Base-by-base conservation (phyloP, 2,113 vertebrate species). In the Cryptomyrus ogoouensis region DNA sequence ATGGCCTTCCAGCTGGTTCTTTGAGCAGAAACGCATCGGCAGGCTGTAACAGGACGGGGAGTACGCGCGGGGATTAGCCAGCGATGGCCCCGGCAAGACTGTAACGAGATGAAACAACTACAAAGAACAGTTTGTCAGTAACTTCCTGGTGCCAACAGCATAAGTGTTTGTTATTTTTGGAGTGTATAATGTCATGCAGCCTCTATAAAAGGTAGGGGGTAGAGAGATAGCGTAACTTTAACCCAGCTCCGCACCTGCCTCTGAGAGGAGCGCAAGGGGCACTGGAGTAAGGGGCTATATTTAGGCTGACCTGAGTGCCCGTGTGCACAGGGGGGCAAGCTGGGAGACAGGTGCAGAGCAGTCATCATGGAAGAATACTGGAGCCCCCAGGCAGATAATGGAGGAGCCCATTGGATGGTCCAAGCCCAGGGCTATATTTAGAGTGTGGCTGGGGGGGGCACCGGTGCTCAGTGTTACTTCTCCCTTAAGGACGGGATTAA, bases 321-420 rank as follows among this genome's bases (percentile, higher is more conserved):
- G 90, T 94, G 93, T 93, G 93, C 88, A 85, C 89, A 87, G 89
- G 90, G 90, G 90, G 93, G 92, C 90, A 89, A 24, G 92, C 91
- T 88, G 56, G 90, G 93, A 94, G 94, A 96, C 96, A 95, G 96
- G 95, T 96, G 95, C 94, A 93, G 93, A 88, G 91, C 90, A 91
- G 92, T 94, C 92, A 95, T 95, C 94, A 95, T 94, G 91, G 95
- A 93, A 91, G 93, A 95, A 94, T 93, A 96, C 92, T 93, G 93
- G 93, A 94, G 93, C 91, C 91, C 91, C 89, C 91, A 50, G 93
- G 90, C 91, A 91, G 93, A 95, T 95, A 94, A 95, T 93, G 94
- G 93, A 93, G 92, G 74, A 17, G 88, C 92, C 93, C 92, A 91
- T 93, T 92, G 92, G 92, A 95, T 93, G 91, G 91, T 92, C 62